Conservation (phyloP, 2,888 invertebrate species). For the Sisyra terminalis region DNA sequence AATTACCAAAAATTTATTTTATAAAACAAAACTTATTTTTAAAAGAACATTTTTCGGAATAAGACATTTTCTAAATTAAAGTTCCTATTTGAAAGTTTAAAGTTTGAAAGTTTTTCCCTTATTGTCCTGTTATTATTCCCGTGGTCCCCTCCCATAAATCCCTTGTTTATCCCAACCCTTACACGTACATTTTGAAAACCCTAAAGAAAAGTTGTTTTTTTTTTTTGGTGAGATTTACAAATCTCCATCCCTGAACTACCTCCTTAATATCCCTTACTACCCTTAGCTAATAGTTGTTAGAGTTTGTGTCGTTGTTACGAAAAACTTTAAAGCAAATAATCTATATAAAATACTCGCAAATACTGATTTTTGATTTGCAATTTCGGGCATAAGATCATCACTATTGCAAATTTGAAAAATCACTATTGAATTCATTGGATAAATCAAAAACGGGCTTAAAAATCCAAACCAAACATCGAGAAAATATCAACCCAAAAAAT, state of each 20-base stretch:
- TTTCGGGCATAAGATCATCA: slow-evolving; percentile 1
- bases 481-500: too few relatives aligned
- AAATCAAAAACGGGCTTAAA: not conserved
- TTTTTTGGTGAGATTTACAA: not conserved
- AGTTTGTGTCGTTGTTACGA: not conserved
- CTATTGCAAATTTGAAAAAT: too few relatives aligned
- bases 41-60: too few relatives aligned
- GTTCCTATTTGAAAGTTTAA: too few relatives aligned
- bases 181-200: not conserved
- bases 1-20: not conserved
- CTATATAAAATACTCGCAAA: not conserved
- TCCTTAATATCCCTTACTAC: not conserved
- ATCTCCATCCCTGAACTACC: slow-evolving; percentile 1
- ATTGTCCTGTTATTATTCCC: too few relatives aligned
- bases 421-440: not conserved
- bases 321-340: not conserved
- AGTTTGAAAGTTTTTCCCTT: too few relatives aligned
- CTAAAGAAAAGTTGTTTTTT: not conserved
- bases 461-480: too few relatives aligned
- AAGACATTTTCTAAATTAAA: too few relatives aligned
- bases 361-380: slow-evolving; percentile 4
- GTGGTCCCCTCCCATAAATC: too few relatives aligned
- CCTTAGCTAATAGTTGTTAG: not conserved
- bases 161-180: not conserved
- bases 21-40: not conserved